These are phyloP conservation scores for Hozukius guyotensis DNA, from an alignment of 2,797 vertebrate genomes.

Conservation along the genomic window DNA sequence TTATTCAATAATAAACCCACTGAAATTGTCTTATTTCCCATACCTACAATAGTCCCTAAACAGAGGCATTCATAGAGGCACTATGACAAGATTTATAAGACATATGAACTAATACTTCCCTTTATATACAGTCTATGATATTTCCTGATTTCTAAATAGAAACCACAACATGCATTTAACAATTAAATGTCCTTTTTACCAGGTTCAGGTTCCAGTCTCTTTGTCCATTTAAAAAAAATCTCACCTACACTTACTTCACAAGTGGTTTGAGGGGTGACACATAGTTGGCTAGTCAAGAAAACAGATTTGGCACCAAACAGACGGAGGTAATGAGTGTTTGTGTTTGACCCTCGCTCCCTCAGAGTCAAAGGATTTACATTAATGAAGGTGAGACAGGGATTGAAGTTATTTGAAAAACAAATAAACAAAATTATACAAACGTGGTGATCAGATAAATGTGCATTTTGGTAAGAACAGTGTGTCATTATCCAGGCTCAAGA, in stretches of 20 bases:
- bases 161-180: background rate
- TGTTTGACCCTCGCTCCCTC: slow-evolving; percentile 37
- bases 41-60: background rate
- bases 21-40: background rate
- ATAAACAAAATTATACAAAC: background rate
- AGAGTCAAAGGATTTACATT: slow-evolving; percentile 36
- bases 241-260: slow-evolving; percentile 20
- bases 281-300: slow-evolving; percentile 48
- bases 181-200: background rate
- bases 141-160: background rate
- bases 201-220: background rate
- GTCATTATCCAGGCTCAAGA: background rate
- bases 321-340: slow-evolving; percentile 53
- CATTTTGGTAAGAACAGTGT: background rate
- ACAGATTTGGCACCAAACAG: slow-evolving; percentile 34
- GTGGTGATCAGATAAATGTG: background rate
- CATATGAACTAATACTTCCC: background rate
- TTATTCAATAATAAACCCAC: background rate
- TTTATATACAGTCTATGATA: background rate
- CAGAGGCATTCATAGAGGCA: background rate
- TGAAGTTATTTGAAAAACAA: background rate
- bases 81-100: background rate
- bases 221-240: slow-evolving; percentile 26
- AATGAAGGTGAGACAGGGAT: slow-evolving; percentile 19
- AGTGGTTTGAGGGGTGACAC: slow-evolving; percentile 39